phyloP scores from a whole-genome alignment of 2,797 vertebrate genomes.

The Sciurus vulgaris region DNA sequence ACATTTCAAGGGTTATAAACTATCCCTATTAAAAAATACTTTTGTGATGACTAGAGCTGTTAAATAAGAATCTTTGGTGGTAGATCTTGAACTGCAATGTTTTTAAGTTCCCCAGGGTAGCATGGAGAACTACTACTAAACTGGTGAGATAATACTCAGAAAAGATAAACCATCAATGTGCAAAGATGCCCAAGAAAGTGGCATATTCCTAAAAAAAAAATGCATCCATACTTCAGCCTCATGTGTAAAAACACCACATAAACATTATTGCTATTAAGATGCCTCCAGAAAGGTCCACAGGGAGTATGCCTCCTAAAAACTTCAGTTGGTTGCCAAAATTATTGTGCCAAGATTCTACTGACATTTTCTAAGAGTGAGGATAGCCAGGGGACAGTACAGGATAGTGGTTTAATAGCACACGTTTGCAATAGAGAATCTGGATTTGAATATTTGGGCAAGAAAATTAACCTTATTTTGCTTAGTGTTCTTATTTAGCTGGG shows the following conservation, averaged over 20 bases:
- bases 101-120: background rate
- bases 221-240: background rate
- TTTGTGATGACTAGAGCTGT: constrained; percentile 9
- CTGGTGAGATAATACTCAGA: background rate
- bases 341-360: background rate
- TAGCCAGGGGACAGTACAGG: background rate
- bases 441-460: background rate
- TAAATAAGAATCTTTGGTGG: background rate
- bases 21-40: background rate
- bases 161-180: background rate
- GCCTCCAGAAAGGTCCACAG: background rate
- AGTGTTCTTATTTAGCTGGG: background rate
- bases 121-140: background rate
- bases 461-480: background rate
- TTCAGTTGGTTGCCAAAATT: background rate
- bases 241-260: background rate
- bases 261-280: constrained; percentile 9
- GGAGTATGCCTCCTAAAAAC: background rate
- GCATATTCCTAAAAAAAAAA: background rate
- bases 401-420: background rate
- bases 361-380: background rate
- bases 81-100: background rate
- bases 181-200: background rate
- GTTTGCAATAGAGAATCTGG: background rate
- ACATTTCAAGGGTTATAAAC: constrained; percentile 30